Conservation (phyloP, 2,888 invertebrate species). For the Itoplectis maculator region DNA sequence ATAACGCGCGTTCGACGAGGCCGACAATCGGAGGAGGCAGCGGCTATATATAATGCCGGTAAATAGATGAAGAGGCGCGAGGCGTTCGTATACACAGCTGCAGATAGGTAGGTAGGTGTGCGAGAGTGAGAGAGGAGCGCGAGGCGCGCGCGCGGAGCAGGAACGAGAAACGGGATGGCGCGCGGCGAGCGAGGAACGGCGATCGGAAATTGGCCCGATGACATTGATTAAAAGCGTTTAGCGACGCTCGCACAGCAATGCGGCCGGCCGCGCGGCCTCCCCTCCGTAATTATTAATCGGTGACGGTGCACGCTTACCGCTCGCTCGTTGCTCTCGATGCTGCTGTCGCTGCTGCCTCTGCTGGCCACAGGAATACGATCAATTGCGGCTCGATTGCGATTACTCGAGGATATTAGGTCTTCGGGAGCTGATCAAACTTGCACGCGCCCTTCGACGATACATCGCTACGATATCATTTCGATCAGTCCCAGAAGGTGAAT, state of each 20-base stretch:
- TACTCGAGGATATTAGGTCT: slow-evolving; percentile 29
- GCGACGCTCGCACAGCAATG: slow-evolving; percentile 77
- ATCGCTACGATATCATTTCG: neutral
- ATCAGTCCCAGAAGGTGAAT: no score
- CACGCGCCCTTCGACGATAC: neutral
- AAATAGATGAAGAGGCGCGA: slow-evolving; percentile 51
- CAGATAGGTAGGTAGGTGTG: no score
- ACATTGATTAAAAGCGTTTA: slow-evolving; percentile 84
- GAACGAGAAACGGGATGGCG: slow-evolving; percentile 63
- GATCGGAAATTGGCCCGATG: slow-evolving; percentile 85
- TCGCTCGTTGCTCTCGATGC: slow-evolving; percentile 22
- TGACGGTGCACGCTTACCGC: slow-evolving; percentile 69
- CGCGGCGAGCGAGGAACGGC: slow-evolving; percentile 73
- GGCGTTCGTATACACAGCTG: slow-evolving; percentile 38
- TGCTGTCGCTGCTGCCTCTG: neutral
- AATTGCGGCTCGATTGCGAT: slow-evolving; percentile 42
- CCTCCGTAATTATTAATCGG: slow-evolving; percentile 83
- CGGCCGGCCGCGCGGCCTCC: slow-evolving; percentile 62
- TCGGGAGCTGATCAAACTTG: slow-evolving; percentile 4
- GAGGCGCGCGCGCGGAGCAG: slow-evolving; percentile 60
- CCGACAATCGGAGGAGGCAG: slow-evolving; percentile 50
- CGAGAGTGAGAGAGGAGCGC: slow-evolving; percentile 54
- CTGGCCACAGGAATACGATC: slow-evolving; percentile 25
- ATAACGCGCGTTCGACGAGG: slow-evolving; percentile 69
- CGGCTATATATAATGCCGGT: slow-evolving; percentile 15